A percentile compares a stretch with the other conserved stretches of the same genome.
Conservation (phyloP, 2,888 invertebrate genomes). For the Nomada fucata region DNA sequence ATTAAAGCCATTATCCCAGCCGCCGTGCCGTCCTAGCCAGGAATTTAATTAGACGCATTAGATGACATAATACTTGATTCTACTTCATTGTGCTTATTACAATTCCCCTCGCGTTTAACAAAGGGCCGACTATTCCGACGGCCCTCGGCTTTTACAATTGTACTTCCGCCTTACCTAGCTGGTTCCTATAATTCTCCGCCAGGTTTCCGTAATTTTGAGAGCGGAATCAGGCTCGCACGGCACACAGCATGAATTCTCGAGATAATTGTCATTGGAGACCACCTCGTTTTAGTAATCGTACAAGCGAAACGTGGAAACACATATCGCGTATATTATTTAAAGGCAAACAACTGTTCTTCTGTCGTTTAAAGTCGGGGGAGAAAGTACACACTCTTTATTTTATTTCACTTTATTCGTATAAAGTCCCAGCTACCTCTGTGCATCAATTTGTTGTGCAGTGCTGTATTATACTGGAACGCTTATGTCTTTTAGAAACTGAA, state of each 20-base stretch:
- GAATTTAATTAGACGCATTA: constrained; percentile 60
- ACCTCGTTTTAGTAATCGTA: constrained; percentile 17
- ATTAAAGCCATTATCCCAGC: constrained; percentile 39
- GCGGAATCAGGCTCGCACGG: constrained; percentile 37
- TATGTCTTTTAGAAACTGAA: no score
- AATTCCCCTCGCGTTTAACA: constrained; percentile 48
- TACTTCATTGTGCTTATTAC: constrained; percentile 57
- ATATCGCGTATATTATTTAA: not conserved
- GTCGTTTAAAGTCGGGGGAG: no score
- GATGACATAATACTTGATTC: constrained; percentile 56
- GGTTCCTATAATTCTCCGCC: constrained; percentile 44
- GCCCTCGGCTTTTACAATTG: constrained; percentile 45
- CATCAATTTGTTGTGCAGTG: no score
- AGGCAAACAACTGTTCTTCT: no score
- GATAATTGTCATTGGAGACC: constrained; percentile 29
- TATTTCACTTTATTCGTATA: no score
- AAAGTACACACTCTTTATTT: no score
- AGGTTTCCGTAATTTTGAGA: constrained; percentile 49
- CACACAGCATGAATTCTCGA: constrained; percentile 31
- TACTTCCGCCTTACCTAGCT: constrained; percentile 20
- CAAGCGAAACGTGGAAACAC: not conserved
- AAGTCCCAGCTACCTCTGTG: no score
- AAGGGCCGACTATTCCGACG: constrained; percentile 52
- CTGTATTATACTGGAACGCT: no score
- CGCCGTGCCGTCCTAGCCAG: constrained; percentile 1